Evolutionary conservation across 1,140 invertebrate genomes (phyloP).

Genomic region (Bombus pascuorum): DNA sequence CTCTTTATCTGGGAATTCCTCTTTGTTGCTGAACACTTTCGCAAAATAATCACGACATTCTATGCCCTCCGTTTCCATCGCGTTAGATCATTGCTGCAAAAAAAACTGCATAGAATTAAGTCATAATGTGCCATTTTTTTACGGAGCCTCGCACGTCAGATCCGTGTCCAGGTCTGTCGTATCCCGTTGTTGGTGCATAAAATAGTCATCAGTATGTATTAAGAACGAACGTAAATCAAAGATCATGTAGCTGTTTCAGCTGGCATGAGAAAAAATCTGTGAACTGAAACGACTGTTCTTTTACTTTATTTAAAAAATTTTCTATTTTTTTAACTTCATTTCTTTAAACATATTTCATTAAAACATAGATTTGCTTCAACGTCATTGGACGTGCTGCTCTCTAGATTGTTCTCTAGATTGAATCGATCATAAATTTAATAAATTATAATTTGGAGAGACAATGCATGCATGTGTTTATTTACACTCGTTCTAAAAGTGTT

Average conservation of each 20-base stretch:
- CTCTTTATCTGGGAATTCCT: slow-evolving; percentile 37
- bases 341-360: neutral
- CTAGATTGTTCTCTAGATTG: neutral
- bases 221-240: neutral
- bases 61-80: neutral
- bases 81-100: neutral
- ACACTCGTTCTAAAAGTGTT: neutral
- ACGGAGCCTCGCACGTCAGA: neutral
- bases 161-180: neutral
- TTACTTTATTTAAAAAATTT: neutral
- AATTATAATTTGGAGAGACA: neutral
- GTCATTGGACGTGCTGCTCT: neutral
- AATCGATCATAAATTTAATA: neutral
- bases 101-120: neutral
- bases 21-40: neutral
- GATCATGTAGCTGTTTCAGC: neutral
- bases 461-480: neutral
- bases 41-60: neutral
- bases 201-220: slow-evolving; percentile 9
- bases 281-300: neutral
- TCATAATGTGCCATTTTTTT: neutral
- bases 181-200: neutral
- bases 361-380: too few species aligned
- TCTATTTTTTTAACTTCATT: neutral
- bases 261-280: neutral